Evolutionary conservation across 1,140 invertebrate species (phyloP).

Genomic region (Anagrus nilaparvatae): DNA sequence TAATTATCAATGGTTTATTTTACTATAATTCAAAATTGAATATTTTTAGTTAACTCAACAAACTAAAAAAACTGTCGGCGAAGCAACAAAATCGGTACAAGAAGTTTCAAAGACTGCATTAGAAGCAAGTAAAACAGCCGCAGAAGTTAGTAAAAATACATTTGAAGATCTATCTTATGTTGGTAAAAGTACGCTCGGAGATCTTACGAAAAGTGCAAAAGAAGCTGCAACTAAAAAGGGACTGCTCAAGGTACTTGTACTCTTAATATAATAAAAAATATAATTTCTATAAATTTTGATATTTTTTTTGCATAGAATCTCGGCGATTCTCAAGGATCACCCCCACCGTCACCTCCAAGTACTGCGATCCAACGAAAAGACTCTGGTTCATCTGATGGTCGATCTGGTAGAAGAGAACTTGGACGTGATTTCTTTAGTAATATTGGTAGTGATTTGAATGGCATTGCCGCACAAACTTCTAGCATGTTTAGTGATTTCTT

Average conservation of each 20-base stretch:
- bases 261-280: no score
- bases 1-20: background rate
- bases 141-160: conserved; percentile 78
- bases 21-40: background rate
- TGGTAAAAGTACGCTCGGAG: conserved; percentile 73
- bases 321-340: conserved; percentile 37
- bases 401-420: conserved; percentile 36
- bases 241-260: conserved; percentile 69
- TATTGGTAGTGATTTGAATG: conserved; percentile 80
- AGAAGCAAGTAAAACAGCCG: conserved; percentile 77
- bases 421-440: conserved; percentile 80
- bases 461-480: conserved; percentile 78
- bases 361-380: conserved; percentile 30
- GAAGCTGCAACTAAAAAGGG: conserved; percentile 79
- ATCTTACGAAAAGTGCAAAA: conserved; percentile 84
- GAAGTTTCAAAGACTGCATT: conserved; percentile 73
- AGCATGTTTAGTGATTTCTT: conserved; percentile 89
- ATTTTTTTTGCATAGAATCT: conserved; percentile 27
- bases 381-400: conserved; percentile 33
- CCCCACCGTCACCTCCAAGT: conserved; percentile 26
- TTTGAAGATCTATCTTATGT: conserved; percentile 80
- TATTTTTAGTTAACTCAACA: conserved; percentile 64
- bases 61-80: conserved; percentile 80
- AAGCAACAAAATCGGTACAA: conserved; percentile 70
- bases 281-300: no score